Evolutionary conservation across 2,113 vertebrate species (phyloP), one percentile per base, ranked within the genome.

Genomic region (Percina caprodes): DNA sequence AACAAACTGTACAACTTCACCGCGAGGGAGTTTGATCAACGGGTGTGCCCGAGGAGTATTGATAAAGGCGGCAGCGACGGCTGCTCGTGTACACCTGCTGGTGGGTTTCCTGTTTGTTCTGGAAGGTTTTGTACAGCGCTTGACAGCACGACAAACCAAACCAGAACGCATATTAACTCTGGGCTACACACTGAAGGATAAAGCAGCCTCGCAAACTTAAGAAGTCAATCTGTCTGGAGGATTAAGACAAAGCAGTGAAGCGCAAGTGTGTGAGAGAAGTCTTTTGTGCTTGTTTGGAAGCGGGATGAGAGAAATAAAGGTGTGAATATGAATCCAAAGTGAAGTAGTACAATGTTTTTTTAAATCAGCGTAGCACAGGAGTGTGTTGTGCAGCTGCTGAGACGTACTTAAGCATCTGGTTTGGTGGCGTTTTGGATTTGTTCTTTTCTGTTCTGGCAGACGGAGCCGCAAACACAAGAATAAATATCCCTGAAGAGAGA

Each of bases 401-500:
- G 55, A 69, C 10, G 12, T 8, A 5, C 30, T 62, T 8, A 52
- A 75, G 78, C 35, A n/a, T 74, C 78, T 26, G 65, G 69, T 63
- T 76, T 45, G 81, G 71, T 67, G 70, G 30, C 1, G 69, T 72
- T 76, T 75, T 71, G 74, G 18, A 84, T 84, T 76, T 79, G 85
- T 75, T 74, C 65, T 39, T 79, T 74, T 90, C 52, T 82, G 39
- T 42, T 42, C 39, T 42, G 58, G 63, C 52, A 61, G 67, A 48
- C 51, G 24, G 63, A 83, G 39, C 23, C 10, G 58, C 66, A 58
- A 82, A 78, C 59, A 71, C 45, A 15, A 79, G 75, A 86, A 80
- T 45, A 79, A 79, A 86, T 46, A 73, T 79, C 83, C 83, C 66
- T 45, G 14, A 79, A 65, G 72, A 84, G 24, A 83, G 30, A 73